Evolutionary conservation across 2,888 invertebrate species (phyloP), one percentile per base, ranked within the genome.

Genomic region (Gari tellinella): DNA sequence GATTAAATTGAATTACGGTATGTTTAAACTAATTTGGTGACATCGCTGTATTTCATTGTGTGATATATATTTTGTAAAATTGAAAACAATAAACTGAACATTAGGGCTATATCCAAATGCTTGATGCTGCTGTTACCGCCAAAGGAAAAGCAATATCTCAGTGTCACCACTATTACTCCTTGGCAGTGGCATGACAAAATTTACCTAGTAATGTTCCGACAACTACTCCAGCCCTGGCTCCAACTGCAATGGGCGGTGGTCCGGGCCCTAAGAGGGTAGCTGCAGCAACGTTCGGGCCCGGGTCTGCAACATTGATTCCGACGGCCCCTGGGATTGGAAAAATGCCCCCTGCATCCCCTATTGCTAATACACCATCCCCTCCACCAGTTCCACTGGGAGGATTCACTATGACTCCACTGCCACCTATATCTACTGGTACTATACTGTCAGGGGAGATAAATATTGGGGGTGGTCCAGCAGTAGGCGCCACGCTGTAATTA

Each of bases 201-300:
- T 58, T 73, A 68, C 84, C 88, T 37, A 89, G 76, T 23, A 89
- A 81, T 12, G 88, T 85, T 55, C 88, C 88, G 61, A 87, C 81
- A 4, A 88, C 89, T 14, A 86, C 87, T 3, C 86, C 88, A 14
- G 87, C 88, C 10, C 89, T 72, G 2, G 86, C 87, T 7, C 89
- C 86, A 8, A 82, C 78, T 0, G 70, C 84, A 15, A 66, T 67
- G 1, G 76, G 80, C 0, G 72, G 82, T 12, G 82, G 81, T 37
- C 80, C 83, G 26, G 63, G 73, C 25, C 77, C 25, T 0, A 72
- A 45, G 5, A 79, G 77, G 4, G 82, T 72, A 0, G 80, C 56
- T 2, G 83, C 77, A 15, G 70, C 82, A 1, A 78, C 60, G 21
- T 81, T 81, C 2, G 75, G 58, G 14, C 74, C 74, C 21, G 51